Base-by-base conservation (phyloP, 2,113 vertebrate genomes). In the Chiloscyllium plagiosum region DNA sequence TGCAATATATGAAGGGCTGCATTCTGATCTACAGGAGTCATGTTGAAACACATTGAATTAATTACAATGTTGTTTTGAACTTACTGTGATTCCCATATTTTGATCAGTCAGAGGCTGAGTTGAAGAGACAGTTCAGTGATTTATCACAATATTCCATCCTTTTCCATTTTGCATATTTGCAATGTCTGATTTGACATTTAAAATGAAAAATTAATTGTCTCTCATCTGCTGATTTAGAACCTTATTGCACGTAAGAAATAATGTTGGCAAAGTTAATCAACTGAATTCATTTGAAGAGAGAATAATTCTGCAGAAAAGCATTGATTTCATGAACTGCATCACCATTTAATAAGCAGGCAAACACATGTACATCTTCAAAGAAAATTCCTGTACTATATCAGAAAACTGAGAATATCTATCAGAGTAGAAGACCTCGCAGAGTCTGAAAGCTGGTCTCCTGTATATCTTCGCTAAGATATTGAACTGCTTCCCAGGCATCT, bases 1-100 rank as follows among this genome's bases (percentile, higher is more conserved):
- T 13, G 19, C 96, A 96, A 97, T 96, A 96, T 96, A 97, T 96
- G 96, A 96, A 65, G 86, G 83, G 96, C 89, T 96, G 24, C 52
- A 89, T 90, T 96, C 78, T 83, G 65, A 95, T 95, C 93, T 50
- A 26, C 42, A 47, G 66, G 93, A 70, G 66, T 47, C 65, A 50
- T 50, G 68, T 95, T 95, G 66, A 95, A 70, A 95, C 93, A 95
- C 47, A 42, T 17, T 72, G 68, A 95, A 95, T 70, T 95, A 72
- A 72, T 95, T 50, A 95, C 42, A 22, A 19, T 47, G 33, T 69
- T 90, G 93, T 70, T 94, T 94, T 94, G 66, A 94, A 94, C 50
- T 90, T 47, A 50, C 37, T 95, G 69, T 95, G 94, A 50, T 17
- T 47, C 94, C 24, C 47, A 72, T 52, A 72, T 95, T 76, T 72